phyloP scores from a whole-genome alignment of 2,113 vertebrate genomes.

The Neodon shergylaensis region DNA sequence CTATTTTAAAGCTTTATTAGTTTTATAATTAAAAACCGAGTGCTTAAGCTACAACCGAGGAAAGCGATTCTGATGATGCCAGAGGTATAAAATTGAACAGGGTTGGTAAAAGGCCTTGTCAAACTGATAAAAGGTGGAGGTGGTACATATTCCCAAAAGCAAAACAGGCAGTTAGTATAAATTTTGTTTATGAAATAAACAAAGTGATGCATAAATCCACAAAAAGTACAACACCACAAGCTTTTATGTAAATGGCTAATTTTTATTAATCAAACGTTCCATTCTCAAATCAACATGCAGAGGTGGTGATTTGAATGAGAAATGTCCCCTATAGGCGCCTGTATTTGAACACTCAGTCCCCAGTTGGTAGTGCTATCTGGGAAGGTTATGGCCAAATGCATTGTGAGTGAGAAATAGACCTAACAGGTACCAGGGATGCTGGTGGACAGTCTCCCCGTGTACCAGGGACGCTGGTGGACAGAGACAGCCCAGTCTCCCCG shows the following conservation, averaged over 20 bases:
- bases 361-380: not conserved
- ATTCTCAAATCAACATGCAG: not conserved
- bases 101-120: not conserved
- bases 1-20: not conserved
- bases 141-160: not conserved
- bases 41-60: not conserved
- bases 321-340: not conserved
- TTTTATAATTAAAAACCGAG: not conserved
- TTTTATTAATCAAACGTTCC: not conserved
- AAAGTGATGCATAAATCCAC: not conserved
- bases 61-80: not conserved
- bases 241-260: not conserved
- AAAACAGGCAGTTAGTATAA: not conserved
- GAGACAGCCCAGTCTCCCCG: no score
- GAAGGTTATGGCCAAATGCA: not conserved
- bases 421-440: fast-evolving
- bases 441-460: not conserved
- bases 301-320: not conserved
- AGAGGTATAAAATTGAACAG: not conserved
- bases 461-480: not conserved
- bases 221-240: not conserved
- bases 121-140: not conserved
- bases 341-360: not conserved
- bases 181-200: not conserved
- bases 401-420: not conserved